Conservation (phyloP, 2,113 vertebrate genomes). For the Vidua macroura region DNA sequence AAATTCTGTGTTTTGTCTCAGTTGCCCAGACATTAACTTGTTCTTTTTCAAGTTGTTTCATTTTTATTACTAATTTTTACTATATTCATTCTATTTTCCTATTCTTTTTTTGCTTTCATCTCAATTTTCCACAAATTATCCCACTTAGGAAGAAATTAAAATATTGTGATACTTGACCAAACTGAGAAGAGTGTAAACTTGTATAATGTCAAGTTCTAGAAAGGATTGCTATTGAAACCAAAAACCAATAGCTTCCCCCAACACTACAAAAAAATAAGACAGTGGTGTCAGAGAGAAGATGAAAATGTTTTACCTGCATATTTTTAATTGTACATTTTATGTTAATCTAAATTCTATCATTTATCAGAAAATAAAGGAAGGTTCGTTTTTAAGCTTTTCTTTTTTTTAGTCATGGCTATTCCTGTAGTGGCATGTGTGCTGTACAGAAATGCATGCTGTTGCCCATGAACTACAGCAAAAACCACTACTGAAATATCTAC, state of each 20-base stretch:
- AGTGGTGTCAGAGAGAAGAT: not conserved
- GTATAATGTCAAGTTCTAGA: not conserved
- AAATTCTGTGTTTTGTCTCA: not conserved
- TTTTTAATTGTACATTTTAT: not conserved
- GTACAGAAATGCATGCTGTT: fast-evolving
- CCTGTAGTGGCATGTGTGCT: not conserved
- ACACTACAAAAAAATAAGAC: not conserved
- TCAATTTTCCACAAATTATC: not conserved
- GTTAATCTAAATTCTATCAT: not conserved
- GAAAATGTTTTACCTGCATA: not conserved
- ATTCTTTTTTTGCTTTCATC: not conserved
- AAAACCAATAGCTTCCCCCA: not conserved
- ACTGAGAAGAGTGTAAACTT: not conserved
- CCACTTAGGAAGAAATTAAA: not conserved
- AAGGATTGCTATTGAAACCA: not conserved
- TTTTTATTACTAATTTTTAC: not conserved
- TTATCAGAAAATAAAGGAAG: not conserved
- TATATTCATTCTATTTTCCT: not conserved
- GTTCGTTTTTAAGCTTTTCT: not conserved
- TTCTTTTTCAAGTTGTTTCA: not conserved
- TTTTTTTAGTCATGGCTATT: not conserved
- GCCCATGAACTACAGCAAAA: not conserved
- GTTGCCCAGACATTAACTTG: not conserved
- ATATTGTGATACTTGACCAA: not conserved
- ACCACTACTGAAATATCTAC: not conserved